Evolutionary conservation across 2,888 invertebrate genomes (phyloP).

Genomic region (Cacoxenus indagator): DNA sequence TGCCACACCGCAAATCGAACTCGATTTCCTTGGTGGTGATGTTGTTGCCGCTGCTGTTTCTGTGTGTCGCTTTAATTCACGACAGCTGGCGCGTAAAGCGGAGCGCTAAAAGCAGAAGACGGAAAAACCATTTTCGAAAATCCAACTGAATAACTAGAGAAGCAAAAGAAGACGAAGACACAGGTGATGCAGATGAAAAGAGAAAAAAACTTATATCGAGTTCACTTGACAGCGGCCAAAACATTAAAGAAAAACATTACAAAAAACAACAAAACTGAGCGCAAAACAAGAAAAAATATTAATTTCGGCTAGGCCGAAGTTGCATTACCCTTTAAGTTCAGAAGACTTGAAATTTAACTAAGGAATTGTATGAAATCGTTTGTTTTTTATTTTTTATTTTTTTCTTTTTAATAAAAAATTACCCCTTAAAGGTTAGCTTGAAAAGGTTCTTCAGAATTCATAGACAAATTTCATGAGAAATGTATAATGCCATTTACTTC

Average conservation of each 20-base stretch:
- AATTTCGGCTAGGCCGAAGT: too few species aligned
- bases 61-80: slow-evolving; percentile 7
- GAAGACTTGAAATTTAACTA: too few species aligned
- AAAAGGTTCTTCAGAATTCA: too few species aligned
- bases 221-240: slow-evolving; percentile 7
- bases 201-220: not conserved
- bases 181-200: not conserved
- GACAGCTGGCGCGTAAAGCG: slow-evolving; percentile 23
- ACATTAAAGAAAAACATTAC: not conserved
- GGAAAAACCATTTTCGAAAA: not conserved
- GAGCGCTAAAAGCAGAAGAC: not conserved
- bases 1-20: not conserved
- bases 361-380: too few species aligned
- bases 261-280: not conserved
- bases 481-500: too few species aligned
- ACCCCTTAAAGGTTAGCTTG: too few species aligned
- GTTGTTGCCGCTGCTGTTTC: not conserved
- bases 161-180: slow-evolving; percentile 40
- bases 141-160: slow-evolving; percentile 34
- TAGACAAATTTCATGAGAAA: too few species aligned
- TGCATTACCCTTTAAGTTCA: too few species aligned
- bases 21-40: not conserved
- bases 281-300: not conserved
- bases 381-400: too few species aligned
- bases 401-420: too few species aligned